Evolutionary conservation across 64 coral and sea anemone species (phyloP).

Genomic region (Pocillopora damicornis): DNA sequence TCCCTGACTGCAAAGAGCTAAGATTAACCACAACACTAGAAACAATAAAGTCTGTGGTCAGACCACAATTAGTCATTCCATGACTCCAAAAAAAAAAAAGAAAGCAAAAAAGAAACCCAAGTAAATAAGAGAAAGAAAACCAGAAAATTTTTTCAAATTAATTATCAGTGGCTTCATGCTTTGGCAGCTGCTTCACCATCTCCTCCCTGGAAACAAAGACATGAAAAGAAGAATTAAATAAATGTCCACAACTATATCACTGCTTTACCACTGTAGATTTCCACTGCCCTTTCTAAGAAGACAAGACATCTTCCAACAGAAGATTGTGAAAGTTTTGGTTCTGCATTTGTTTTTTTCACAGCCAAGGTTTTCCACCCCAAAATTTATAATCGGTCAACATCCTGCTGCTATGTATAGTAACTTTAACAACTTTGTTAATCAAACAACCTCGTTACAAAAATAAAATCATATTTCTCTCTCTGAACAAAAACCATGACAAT

Average conservation of each 20-base stretch:
- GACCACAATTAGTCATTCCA: slow-evolving; percentile 18
- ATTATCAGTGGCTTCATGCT: not conserved
- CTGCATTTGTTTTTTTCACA: too few species aligned
- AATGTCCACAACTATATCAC: not conserved
- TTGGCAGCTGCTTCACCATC: slow-evolving; percentile 27
- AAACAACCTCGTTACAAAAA: too few species aligned
- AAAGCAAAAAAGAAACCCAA: not conserved
- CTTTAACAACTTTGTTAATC: too few species aligned
- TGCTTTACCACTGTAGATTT: too few species aligned
- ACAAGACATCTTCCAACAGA: too few species aligned
- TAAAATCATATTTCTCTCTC: too few species aligned
- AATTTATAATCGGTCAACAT: too few species aligned
- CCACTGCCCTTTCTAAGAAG: too few species aligned
- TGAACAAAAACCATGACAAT: not conserved
- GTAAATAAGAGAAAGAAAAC: too few species aligned
- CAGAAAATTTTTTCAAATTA: not conserved
- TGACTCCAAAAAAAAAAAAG: not conserved
- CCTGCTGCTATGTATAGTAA: too few species aligned
- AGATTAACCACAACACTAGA: not conserved
- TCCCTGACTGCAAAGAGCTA: not conserved
- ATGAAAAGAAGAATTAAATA: not conserved
- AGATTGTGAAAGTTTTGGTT: too few species aligned
- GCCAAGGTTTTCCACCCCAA: too few species aligned
- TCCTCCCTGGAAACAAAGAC: not conserved
- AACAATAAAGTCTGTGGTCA: slow-evolving; percentile 15